Evolutionary conservation across 2,113 vertebrate species (phyloP).

Genomic region (Anarrhichthys ocellatus): DNA sequence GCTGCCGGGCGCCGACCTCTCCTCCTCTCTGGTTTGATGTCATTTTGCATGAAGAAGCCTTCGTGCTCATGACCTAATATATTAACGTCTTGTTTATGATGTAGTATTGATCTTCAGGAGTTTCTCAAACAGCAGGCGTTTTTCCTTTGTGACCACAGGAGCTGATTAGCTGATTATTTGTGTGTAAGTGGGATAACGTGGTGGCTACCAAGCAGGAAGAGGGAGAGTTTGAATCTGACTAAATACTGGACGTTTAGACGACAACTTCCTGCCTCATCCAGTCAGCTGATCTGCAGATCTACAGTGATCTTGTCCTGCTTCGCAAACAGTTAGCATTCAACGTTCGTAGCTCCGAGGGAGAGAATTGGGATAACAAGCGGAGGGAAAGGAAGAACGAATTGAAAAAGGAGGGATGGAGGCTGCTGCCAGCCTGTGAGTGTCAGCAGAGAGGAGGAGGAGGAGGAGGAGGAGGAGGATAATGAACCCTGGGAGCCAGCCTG

Average conservation of each 20-base stretch:
- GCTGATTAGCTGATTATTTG: background rate
- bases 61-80: background rate
- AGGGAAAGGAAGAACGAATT: constrained; percentile 4
- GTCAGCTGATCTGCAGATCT: background rate
- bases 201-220: background rate
- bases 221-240: background rate
- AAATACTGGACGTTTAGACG: background rate
- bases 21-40: background rate
- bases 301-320: background rate
- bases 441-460: constrained; percentile 1
- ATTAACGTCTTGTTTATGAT: background rate
- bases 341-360: constrained; percentile 14
- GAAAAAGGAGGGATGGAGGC: background rate
- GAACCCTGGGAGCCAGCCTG: background rate
- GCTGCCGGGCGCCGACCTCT: too few relatives aligned
- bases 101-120: background rate
- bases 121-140: constrained; percentile 1
- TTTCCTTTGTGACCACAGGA: constrained; percentile 42
- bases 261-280: background rate
- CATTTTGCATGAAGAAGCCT: background rate
- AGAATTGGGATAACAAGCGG: background rate
- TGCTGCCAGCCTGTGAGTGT: constrained; percentile 38
- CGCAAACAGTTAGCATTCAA: constrained; percentile 27
- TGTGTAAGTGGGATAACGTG: background rate
- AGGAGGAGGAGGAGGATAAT: background rate